These are phyloP conservation scores for Microchirus variegatus DNA, from an alignment of 2,797 vertebrate genomes.

Conservation along the genomic window DNA sequence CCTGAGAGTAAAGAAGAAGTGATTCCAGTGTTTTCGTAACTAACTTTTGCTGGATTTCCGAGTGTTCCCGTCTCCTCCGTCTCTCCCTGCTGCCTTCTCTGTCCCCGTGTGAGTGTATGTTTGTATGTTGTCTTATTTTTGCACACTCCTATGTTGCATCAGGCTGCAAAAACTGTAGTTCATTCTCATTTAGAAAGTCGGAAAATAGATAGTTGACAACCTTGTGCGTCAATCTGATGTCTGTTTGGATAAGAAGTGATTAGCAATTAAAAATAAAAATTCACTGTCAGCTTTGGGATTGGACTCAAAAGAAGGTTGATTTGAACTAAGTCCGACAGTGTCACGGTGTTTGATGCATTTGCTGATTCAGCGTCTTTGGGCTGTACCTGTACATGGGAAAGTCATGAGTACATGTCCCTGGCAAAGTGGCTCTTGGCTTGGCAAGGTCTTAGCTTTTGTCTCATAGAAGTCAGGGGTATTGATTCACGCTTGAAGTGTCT, in stretches of 20 bases:
- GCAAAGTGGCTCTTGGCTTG: constrained; percentile 58
- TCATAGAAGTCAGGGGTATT: constrained; percentile 76
- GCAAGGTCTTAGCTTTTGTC: constrained; percentile 77
- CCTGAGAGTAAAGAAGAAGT: constrained; percentile 4
- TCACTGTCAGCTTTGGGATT: constrained; percentile 6
- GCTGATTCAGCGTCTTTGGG: constrained; percentile 47
- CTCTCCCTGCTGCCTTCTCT: constrained; percentile 11
- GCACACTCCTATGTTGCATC: constrained; percentile 18
- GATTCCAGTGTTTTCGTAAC: constrained; percentile 31
- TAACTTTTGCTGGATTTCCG: constrained; percentile 29
- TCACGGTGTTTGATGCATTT: constrained; percentile 32
- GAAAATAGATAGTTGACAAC: constrained; percentile 32
- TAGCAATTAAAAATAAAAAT: background rate
- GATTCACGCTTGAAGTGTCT: constrained; percentile 76
- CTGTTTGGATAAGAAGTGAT: no score
- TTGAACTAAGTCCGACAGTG: constrained; percentile 31
- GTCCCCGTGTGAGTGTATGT: constrained; percentile 43
- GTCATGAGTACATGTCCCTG: constrained; percentile 66
- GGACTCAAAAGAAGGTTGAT: constrained; percentile 24
- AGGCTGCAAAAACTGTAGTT: constrained; percentile 27
- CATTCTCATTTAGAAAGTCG: constrained; percentile 30
- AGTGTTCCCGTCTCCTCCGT: constrained; percentile 17
- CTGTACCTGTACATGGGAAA: constrained; percentile 55
- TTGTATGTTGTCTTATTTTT: constrained; percentile 41
- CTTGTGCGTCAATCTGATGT: no score